Evolutionary conservation across 2,888 invertebrate genomes (phyloP).

Genomic region (Prosapia bicincta): DNA sequence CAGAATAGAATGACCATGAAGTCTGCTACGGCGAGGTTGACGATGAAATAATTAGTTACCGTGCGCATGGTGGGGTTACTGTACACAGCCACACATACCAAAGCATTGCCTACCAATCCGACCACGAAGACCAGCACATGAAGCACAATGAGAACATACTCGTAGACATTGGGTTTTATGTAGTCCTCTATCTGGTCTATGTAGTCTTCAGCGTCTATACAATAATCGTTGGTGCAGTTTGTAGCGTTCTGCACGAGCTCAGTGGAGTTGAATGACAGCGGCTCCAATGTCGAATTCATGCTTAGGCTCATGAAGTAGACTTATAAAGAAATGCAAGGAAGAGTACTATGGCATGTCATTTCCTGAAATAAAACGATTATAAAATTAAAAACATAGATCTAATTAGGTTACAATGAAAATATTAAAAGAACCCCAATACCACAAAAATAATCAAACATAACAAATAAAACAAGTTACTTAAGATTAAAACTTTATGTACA

Average conservation of each 20-base stretch:
- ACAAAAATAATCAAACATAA: too few species aligned
- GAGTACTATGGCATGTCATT: too few species aligned
- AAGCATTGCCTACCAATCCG: slow-evolving; percentile 79
- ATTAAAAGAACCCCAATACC: too few species aligned
- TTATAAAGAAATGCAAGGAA: too few species aligned
- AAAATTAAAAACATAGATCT: too few species aligned
- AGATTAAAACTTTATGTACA: too few species aligned
- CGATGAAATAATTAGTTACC: slow-evolving; percentile 91
- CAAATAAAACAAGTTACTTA: too few species aligned
- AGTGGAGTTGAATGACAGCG: slow-evolving; percentile 4
- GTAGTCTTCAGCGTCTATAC: slow-evolving; percentile 55
- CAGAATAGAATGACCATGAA: slow-evolving; percentile 87
- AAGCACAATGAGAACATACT: slow-evolving; percentile 74
- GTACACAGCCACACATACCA: slow-evolving; percentile 87
- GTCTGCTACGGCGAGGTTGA: slow-evolving; percentile 84
- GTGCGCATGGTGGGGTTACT: slow-evolving; percentile 86
- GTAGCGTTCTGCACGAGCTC: slow-evolving; percentile 17
- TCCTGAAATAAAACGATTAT: too few species aligned
- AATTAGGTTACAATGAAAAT: too few species aligned
- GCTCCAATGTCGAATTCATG: neutral
- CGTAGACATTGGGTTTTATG: slow-evolving; percentile 63
- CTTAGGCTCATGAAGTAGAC: neutral
- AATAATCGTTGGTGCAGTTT: slow-evolving; percentile 49
- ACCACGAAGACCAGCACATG: slow-evolving; percentile 76
- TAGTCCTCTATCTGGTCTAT: slow-evolving; percentile 58